phyloP scores from a whole-genome alignment of 2,888 invertebrate species.

The Carpatolechia fugitivella region DNA sequence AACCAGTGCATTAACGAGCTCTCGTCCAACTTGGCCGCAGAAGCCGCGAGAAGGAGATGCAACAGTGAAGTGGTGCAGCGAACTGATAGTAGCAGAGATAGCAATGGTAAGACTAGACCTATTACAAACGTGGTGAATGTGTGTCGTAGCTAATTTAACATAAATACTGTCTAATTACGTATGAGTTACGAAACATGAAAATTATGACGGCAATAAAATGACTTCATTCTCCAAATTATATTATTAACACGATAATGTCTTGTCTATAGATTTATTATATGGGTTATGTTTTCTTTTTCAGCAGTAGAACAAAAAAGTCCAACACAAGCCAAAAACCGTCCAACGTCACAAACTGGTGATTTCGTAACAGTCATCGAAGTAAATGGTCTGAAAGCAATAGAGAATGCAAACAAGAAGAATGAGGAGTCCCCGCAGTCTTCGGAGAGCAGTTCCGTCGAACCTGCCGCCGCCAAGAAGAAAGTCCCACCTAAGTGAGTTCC shows the following conservation, averaged over 20 bases:
- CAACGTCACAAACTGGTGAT: slow-evolving; percentile 77
- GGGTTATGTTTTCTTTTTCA: slow-evolving; percentile 26
- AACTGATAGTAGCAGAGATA: slow-evolving; percentile 60
- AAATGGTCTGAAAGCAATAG: slow-evolving; percentile 84
- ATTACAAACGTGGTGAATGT: too few relatives aligned
- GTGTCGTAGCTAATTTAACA: neutral
- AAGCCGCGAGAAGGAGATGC: slow-evolving; percentile 66
- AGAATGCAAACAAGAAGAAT: slow-evolving; percentile 62
- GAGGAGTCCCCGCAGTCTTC: slow-evolving; percentile 66
- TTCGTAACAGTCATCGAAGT: slow-evolving; percentile 95
- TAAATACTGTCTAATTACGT: neutral
- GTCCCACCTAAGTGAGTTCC: slow-evolving; percentile 81
- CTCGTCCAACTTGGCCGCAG: slow-evolving; percentile 75
- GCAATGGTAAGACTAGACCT: slow-evolving; percentile 50
- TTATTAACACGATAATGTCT: too few relatives aligned
- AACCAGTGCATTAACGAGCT: slow-evolving; percentile 86
- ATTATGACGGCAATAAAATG: neutral
- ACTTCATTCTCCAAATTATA: too few relatives aligned
- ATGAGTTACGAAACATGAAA: neutral
- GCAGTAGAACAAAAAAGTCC: slow-evolving; percentile 65
- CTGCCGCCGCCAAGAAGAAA: slow-evolving; percentile 80
- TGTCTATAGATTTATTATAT: too few relatives aligned
- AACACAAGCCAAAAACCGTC: slow-evolving; percentile 70
- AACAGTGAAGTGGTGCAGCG: slow-evolving; percentile 73
- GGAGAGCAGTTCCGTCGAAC: slow-evolving; percentile 78